These are phyloP conservation scores for Xiphorhynchus erythropygius DNA, from an alignment of 2,797 vertebrate genomes.

Conservation along the genomic window DNA sequence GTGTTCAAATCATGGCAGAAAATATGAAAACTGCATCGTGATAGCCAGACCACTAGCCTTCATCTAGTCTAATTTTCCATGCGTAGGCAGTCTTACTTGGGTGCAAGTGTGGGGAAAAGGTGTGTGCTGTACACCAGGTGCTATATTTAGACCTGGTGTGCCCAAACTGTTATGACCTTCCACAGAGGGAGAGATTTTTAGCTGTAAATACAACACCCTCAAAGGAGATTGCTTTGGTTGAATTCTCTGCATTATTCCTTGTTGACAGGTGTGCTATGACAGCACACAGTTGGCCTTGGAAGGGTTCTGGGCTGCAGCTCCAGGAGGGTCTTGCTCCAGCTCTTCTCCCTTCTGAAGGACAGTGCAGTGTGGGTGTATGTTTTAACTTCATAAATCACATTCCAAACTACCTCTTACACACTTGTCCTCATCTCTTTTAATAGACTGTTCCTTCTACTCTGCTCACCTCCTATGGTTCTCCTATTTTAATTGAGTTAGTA, in stretches of 20 bases:
- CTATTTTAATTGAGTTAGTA: background rate
- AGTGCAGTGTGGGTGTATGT: no score
- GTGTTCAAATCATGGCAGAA: background rate
- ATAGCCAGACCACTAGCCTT: background rate
- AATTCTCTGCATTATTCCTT: background rate
- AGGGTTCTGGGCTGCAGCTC: background rate
- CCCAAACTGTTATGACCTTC: rapidly evolving
- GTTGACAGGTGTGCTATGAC: rapidly evolving
- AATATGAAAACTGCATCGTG: background rate
- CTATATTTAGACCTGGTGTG: background rate
- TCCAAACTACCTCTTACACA: background rate
- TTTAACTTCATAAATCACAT: background rate
- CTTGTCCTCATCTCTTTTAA: background rate
- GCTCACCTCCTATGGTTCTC: rapidly evolving
- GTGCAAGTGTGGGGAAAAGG: background rate
- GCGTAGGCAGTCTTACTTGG: rapidly evolving
- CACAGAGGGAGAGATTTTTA: background rate
- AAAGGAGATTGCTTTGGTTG: background rate
- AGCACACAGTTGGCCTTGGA: background rate
- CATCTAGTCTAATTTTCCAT: no score
- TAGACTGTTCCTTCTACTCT: background rate
- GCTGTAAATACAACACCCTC: rapidly evolving
- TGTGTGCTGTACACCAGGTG: background rate
- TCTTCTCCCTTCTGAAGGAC: background rate
- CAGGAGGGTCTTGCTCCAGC: background rate